Percentiles rank a stretch among this genome's conserved stretches.
Conservation (phyloP, 64 coral and sea anemone genomes). For the Anthopleura sola region DNA sequence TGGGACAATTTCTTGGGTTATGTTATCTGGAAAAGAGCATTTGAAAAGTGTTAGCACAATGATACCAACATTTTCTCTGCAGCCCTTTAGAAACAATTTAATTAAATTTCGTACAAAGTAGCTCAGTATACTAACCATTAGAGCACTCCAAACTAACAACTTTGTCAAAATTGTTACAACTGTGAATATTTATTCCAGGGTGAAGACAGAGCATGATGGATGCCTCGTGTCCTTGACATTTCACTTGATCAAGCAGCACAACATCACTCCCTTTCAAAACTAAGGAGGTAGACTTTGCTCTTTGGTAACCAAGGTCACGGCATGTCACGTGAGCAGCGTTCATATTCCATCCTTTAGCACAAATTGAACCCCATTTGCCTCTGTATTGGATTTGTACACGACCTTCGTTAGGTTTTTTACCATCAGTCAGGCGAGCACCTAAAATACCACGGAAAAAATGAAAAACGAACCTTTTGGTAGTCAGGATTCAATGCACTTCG, state of each 20-base stretch:
- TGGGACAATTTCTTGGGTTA: neutral
- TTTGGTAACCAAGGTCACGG: conserved; percentile 5
- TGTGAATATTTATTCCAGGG: neutral
- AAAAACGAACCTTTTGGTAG: neutral
- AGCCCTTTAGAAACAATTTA: too few species aligned
- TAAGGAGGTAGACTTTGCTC: neutral
- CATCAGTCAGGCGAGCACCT: neutral
- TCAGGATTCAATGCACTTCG: too few species aligned
- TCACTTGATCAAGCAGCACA: conserved; percentile 2
- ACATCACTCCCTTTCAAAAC: neutral
- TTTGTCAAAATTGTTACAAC: neutral
- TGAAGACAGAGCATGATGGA: conserved; percentile 9
- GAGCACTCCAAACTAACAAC: neutral
- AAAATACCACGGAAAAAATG: neutral
- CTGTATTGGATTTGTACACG: neutral
- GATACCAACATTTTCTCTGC: too few species aligned
- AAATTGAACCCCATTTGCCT: conserved; percentile 10
- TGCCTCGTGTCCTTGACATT: neutral
- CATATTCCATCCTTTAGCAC: neutral
- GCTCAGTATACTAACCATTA: neutral
- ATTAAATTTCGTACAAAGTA: neutral
- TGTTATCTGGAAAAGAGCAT: neutral
- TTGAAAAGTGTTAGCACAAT: neutral
- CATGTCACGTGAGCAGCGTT: neutral
- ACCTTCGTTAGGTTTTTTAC: neutral